Base-by-base conservation (phyloP, 2,113 vertebrate genomes). In the Diadophis punctatus region DNA sequence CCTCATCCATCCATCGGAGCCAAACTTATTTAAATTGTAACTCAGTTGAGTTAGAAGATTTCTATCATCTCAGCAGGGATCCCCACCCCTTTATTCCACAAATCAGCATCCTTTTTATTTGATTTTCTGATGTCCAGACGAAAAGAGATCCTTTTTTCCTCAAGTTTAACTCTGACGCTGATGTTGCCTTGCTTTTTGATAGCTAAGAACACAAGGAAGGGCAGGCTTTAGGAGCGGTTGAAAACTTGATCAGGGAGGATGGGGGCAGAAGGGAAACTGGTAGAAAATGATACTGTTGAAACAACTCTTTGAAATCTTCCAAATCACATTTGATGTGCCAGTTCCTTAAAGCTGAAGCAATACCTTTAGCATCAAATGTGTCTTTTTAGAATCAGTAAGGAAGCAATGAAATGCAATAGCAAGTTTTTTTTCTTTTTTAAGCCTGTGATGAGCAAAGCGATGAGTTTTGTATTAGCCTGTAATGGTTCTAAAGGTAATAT, bases 11-110 rank as follows among this genome's bases (percentile, higher is more conserved):
- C 97, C 96, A 96, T 97, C 96, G 96, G 97, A 96, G 96, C 97
- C 97, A 97, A 98, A 97, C 97, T 93, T 98, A 98, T 98, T 98
- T 97, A 98, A 98, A 98, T 97, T 97, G 97, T 97, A 97, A 96
- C 97, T 97, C 94, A 68, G 97, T 97, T 95, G 97, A 97, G 97
- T 97, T 96, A 95, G 96, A 97, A 98, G 97, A 98, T 98, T 96
- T 96, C 96, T 98, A 97, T 98, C 97, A 43, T 96, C 98, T 95
- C 97, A 97, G 98, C 97, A 96, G 97, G 98, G 97, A 95, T 97
- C 97, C 97, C 97, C 97, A 97, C 97, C 97, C 55, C 96, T 97
- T 97, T 98, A 96, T 97, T 97, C 97, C 95, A 92, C 95, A 97
- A 97, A 97, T 97, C 98, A 97, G 97, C 96, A 97, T 97, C 97